Percentiles rank a stretch among this genome's conserved stretches.
Evolutionary conservation across 2,113 vertebrate genomes (phyloP).

Genomic region (Cygnus atratus): DNA sequence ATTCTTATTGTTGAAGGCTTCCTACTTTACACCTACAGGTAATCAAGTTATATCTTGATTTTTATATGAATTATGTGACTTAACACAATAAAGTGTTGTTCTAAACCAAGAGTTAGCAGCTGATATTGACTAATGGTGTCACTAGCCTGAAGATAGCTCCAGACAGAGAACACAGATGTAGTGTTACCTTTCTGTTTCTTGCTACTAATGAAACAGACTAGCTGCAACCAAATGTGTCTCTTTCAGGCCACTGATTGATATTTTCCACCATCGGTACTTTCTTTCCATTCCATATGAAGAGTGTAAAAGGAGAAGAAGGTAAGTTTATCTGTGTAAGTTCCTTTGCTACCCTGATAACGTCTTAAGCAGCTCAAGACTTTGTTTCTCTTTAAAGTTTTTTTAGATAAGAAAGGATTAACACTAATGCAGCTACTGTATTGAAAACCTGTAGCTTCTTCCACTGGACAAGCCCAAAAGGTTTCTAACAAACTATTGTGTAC

Average conservation of each 20-base stretch:
- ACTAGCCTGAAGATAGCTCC: accelerated
- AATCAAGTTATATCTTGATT: background rate
- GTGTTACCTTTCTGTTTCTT: background rate
- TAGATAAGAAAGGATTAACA: background rate
- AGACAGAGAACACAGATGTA: background rate
- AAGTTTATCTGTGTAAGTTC: background rate
- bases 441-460: background rate
- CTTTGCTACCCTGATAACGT: background rate
- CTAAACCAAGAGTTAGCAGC: background rate
- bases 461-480: background rate
- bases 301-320: conserved; percentile 94
- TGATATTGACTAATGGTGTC: background rate
- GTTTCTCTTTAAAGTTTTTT: background rate
- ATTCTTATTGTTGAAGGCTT: conserved; percentile 96
- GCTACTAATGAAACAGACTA: background rate
- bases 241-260: conserved; percentile 88
- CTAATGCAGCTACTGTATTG: background rate
- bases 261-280: conserved; percentile 89
- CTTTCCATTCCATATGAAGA: conserved; percentile 94
- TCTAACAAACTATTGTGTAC: accelerated
- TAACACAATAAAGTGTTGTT: background rate
- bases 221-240: background rate
- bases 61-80: background rate
- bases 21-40: conserved; percentile 92
- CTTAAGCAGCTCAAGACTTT: background rate